These are phyloP conservation scores for Noctua janthina DNA, from an alignment of 2,888 invertebrate genomes.

Conservation along the genomic window DNA sequence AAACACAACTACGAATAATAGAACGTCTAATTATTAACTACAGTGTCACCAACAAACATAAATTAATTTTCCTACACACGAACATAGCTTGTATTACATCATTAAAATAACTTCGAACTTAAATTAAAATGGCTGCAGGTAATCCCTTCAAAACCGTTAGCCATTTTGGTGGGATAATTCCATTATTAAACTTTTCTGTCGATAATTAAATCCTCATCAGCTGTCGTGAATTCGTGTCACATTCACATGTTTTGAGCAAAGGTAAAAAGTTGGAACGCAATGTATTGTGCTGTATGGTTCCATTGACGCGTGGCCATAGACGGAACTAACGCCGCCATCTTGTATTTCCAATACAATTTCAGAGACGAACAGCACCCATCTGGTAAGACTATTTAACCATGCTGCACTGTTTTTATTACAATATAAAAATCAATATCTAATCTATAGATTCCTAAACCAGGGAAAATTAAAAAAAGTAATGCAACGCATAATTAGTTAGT, in stretches of 20 bases:
- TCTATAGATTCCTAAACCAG: too few relatives aligned
- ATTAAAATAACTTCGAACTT: slow-evolving; percentile 36
- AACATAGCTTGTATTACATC: not conserved
- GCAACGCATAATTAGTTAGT: too few relatives aligned
- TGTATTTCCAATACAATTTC: not conserved
- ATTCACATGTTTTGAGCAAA: not conserved
- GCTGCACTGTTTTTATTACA: not conserved
- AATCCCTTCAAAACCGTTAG: slow-evolving; percentile 16
- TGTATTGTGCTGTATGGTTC: not conserved
- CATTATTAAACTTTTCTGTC: slow-evolving; percentile 27
- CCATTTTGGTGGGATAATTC: slow-evolving; percentile 26
- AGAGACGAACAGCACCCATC: not conserved
- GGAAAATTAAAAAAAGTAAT: too few relatives aligned
- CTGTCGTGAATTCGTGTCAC: not conserved
- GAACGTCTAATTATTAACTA: slow-evolving; percentile 3
- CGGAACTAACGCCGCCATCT: not conserved
- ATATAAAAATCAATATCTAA: too few relatives aligned
- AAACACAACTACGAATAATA: not conserved
- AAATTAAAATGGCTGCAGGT: slow-evolving; percentile 45
- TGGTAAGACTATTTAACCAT: not conserved
- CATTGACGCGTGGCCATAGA: not conserved
- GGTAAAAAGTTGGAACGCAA: not conserved
- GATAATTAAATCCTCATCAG: slow-evolving; percentile 12
- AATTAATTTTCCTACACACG: slow-evolving; percentile 15
- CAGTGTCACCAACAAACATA: not conserved